Evolutionary conservation across 1,140 invertebrate genomes (phyloP).

Genomic region (Oncopodura yosiiana): DNA sequence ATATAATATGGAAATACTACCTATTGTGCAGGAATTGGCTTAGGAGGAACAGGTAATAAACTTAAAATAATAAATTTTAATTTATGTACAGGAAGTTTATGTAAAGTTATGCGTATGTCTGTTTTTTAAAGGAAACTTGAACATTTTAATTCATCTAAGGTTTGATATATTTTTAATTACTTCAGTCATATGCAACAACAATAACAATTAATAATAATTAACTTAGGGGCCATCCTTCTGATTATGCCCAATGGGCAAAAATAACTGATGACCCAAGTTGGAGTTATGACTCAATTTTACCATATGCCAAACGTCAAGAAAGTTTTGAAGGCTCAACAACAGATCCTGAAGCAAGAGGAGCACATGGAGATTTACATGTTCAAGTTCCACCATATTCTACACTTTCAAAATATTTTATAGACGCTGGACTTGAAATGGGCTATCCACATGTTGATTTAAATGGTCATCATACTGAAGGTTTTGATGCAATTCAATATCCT

Average conservation of each 20-base stretch:
- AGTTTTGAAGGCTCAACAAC: not conserved
- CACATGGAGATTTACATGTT: conserved; percentile 5
- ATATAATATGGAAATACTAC: no score
- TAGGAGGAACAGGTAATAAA: no score
- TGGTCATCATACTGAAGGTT: conserved; percentile 39
- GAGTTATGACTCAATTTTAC: not conserved
- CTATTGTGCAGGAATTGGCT: no score
- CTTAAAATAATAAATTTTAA: no score
- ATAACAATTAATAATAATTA: no score
- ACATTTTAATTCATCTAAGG: not conserved
- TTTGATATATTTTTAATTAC: no score
- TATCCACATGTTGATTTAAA: conserved; percentile 55
- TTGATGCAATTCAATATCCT: not conserved
- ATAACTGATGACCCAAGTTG: conserved; percentile 13
- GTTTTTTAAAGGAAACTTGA: not conserved
- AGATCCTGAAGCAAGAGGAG: not conserved
- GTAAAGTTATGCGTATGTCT: no score
- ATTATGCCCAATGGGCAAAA: conserved; percentile 12
- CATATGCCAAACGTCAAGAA: not conserved
- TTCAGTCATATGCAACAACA: no score
- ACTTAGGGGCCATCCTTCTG: not conserved
- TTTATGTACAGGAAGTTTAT: no score
- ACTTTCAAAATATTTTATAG: conserved; percentile 5
- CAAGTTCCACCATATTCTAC: conserved; percentile 10
- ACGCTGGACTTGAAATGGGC: conserved; percentile 58